Evolutionary conservation across 2,888 invertebrate genomes (phyloP), one percentile per base, ranked within the genome.

Genomic region (Panorpa germanica): DNA sequence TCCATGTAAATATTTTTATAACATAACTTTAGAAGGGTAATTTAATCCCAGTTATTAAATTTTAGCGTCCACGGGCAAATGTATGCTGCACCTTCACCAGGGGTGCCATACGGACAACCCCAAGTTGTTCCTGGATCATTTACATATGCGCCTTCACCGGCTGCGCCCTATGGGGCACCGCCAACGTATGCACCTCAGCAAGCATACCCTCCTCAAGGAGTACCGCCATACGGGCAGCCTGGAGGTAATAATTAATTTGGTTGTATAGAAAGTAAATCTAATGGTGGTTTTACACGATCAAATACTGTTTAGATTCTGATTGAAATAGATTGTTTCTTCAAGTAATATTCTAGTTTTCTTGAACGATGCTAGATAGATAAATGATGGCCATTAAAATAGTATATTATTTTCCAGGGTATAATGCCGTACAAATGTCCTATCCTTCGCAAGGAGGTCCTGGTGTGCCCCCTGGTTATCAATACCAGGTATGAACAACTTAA

Each of bases 81-180:
- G 20, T 8, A 8, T 20, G 20, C 20, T 9, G n/a, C 20, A 8
- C 8, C 20, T 20, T 20, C 8, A 3, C 4, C 14, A 31, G 14
- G 22, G 57, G 34, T 57, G 56, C 5, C 56, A 57, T 8, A 45
- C 57, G 4, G 59, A 59, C 44, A 59, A 57, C n/a, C 19, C 33
- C 5, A 29, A 28, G 7, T 19, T 22, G 18, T 4, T 26, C 5
- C 29, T 24, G 24, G 26, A 25, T 10, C 20, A 19, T 8, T 27
- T 31, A 27, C 21, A 13, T 22, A 18, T 18, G 16, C 29, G 8
- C 30, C 30, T n/a, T 15, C 15, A 26, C 26, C 13, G 25, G 20
- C 8, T 3, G 34, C 36, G n/a, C 16, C 36, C 7, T 38, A 37
- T 11, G 37, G 38, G 5, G 34, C 32, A 5, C 33, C 36, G 12